Evolutionary conservation across 1,140 invertebrate species (phyloP).

Genomic region (Battus philenor): DNA sequence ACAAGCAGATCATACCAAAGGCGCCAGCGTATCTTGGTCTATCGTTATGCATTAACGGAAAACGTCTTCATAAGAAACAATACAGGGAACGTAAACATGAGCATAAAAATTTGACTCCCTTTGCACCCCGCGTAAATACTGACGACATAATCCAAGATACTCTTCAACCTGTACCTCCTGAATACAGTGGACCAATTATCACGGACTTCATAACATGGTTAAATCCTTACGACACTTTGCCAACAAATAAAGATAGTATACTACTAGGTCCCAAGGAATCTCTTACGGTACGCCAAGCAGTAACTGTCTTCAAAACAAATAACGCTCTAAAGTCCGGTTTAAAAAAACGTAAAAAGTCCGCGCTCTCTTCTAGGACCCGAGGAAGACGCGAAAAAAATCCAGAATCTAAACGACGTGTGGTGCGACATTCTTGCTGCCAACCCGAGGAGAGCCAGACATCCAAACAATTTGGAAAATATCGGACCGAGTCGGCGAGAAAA

Average conservation of each 20-base stretch:
- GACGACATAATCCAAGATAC: slow-evolving; percentile 31
- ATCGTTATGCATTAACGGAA: slow-evolving; percentile 84
- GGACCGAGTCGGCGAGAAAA: slow-evolving; percentile 64
- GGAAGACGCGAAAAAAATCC: slow-evolving; percentile 67
- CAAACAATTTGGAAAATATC: slow-evolving; percentile 45
- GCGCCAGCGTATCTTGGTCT: slow-evolving; percentile 91
- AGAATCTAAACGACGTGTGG: slow-evolving; percentile 53
- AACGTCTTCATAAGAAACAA: slow-evolving; percentile 65
- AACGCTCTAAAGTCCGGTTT: slow-evolving; percentile 48
- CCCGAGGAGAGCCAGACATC: slow-evolving; percentile 38
- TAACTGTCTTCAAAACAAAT: slow-evolving; percentile 67
- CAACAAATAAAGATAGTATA: slow-evolving; percentile 57
- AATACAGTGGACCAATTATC: slow-evolving; percentile 67
- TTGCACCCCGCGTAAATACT: slow-evolving; percentile 35
- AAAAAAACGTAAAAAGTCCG: slow-evolving; percentile 74
- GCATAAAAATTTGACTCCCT: slow-evolving; percentile 31
- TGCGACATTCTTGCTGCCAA: slow-evolving; percentile 59
- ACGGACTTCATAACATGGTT: slow-evolving; percentile 71
- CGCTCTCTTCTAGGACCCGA: slow-evolving; percentile 65
- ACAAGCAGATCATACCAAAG: slow-evolving; percentile 82
- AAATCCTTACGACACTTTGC: slow-evolving; percentile 61
- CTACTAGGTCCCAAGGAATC: slow-evolving; percentile 52
- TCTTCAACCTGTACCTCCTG: slow-evolving; percentile 50
- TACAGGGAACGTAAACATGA: slow-evolving; percentile 53
- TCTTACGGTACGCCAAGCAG: slow-evolving; percentile 67